Percentiles rank a stretch among this genome's conserved stretches.
Conservation (phyloP, 2,888 invertebrate species). For the Allygus modestus region DNA sequence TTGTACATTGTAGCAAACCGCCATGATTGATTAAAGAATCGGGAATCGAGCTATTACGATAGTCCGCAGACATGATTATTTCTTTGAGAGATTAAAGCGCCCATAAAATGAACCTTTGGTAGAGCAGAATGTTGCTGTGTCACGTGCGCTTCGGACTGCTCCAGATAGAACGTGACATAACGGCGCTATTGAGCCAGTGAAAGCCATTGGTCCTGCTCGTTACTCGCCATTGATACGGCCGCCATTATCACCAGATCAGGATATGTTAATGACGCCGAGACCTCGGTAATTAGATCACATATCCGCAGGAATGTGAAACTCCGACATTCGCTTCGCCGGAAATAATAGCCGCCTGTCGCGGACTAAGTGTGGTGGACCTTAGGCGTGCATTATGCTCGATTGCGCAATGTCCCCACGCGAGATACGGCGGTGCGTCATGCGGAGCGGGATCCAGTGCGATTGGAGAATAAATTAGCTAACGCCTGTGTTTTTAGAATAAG, state of each 20-base stretch:
- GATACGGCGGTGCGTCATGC: too few relatives aligned
- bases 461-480: too few relatives aligned
- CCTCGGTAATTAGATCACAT: conserved; percentile 32
- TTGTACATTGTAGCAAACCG: too few relatives aligned
- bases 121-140: too few relatives aligned
- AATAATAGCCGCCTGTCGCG: conserved; percentile 17
- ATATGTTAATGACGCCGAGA: conserved; percentile 34
- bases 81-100: too few relatives aligned
- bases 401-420: conserved; percentile 1
- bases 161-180: conserved; percentile 27
- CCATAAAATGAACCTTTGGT: too few relatives aligned
- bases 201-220: conserved; percentile 15
- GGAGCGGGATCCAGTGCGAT: too few relatives aligned
- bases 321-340: conserved; percentile 10
- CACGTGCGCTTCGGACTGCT: conserved; percentile 2
- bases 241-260: conserved; percentile 27
- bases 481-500: too few relatives aligned
- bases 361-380: neutral
- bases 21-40: too few relatives aligned
- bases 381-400: conserved; percentile 6
- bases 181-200: neutral
- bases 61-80: too few relatives aligned
- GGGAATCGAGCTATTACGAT: too few relatives aligned
- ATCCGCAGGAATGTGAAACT: conserved; percentile 29
- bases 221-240: conserved; percentile 37